A percentile compares a stretch with the other conserved stretches of the same genome.
Evolutionary conservation across 2,888 invertebrate species (phyloP).

Genomic region (Thera britannica): DNA sequence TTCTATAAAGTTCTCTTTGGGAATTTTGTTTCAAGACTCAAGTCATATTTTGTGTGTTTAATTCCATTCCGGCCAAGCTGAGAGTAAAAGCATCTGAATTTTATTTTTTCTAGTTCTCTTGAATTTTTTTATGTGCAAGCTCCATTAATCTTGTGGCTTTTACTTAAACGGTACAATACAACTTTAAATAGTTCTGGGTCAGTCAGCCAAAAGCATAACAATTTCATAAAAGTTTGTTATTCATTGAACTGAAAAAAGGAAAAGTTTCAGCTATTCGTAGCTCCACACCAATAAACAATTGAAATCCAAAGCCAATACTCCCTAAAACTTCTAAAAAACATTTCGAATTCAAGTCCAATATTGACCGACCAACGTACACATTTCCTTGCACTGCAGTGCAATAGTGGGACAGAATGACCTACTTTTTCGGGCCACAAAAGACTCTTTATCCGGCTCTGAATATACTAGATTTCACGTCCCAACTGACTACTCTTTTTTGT

Average conservation of each 20-base stretch:
- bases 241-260: background rate
- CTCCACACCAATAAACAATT: slow-evolving; percentile 12
- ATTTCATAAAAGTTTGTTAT: background rate
- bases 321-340: slow-evolving; percentile 21
- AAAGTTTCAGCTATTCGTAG: background rate
- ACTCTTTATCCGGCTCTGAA: slow-evolving; percentile 67
- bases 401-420: slow-evolving; percentile 63
- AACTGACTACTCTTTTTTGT: slow-evolving; percentile 46
- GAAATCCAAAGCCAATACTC: slow-evolving; percentile 17
- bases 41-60: too few relatives aligned
- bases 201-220: background rate
- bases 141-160: too few relatives aligned
- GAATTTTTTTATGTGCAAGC: too few relatives aligned
- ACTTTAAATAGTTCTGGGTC: too few relatives aligned
- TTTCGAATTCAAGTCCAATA: slow-evolving; percentile 26
- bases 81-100: too few relatives aligned
- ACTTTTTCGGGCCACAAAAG: slow-evolving; percentile 70
- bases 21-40: too few relatives aligned
- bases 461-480: slow-evolving; percentile 61
- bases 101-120: too few relatives aligned
- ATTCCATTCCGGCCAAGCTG: too few relatives aligned
- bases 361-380: slow-evolving; percentile 29
- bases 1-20: too few relatives aligned
- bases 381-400: slow-evolving; percentile 55
- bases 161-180: too few relatives aligned